These are phyloP conservation scores for Halichoerus grypus DNA, from an alignment of 2,113 vertebrate genomes.

Conservation along the genomic window DNA sequence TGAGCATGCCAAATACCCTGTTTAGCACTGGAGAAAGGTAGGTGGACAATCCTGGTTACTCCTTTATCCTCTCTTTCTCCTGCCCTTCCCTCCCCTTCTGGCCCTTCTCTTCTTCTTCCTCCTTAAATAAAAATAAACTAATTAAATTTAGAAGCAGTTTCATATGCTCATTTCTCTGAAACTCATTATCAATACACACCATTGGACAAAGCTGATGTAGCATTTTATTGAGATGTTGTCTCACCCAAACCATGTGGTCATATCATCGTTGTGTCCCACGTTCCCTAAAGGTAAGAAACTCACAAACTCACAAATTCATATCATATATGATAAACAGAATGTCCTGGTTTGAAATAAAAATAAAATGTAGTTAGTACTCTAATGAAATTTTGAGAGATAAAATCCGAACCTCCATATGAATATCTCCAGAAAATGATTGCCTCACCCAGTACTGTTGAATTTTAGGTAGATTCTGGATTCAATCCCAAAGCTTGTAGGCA, in stretches of 20 bases:
- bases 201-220: background rate
- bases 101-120: background rate
- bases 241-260: background rate
- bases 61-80: background rate
- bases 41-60: background rate
- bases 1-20: background rate
- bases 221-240: background rate
- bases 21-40: background rate
- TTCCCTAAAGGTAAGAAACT: background rate
- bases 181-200: background rate
- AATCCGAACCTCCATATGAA: background rate
- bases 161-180: background rate
- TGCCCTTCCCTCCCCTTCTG: too few relatives aligned
- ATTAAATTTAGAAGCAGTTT: background rate
- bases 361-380: background rate
- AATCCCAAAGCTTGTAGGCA: background rate
- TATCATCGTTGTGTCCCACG: background rate
- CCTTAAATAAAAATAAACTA: background rate
- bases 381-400: constrained; percentile 16
- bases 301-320: background rate
- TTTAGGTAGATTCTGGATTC: background rate
- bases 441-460: background rate
- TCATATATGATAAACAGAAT: background rate
- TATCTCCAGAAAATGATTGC: background rate
- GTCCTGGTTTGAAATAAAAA: constrained; percentile 19